phyloP scores from a whole-genome alignment of 2,113 vertebrate genomes.

The Phaetusa simplex region DNA sequence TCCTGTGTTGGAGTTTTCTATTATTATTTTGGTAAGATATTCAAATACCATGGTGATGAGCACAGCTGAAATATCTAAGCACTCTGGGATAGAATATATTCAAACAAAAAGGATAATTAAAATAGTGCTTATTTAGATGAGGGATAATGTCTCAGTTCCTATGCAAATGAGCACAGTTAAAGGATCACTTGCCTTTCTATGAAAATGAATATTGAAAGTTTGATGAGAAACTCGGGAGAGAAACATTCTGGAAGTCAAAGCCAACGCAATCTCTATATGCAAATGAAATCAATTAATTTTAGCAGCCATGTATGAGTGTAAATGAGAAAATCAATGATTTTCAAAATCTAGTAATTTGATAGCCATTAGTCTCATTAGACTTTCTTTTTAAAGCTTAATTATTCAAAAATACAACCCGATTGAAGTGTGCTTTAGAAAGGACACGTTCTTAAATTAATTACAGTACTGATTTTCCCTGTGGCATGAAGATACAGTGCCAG shows the following conservation, averaged over 20 bases:
- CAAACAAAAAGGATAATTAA: constrained; percentile 64
- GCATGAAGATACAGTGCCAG: background rate
- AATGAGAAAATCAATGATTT: constrained; percentile 77
- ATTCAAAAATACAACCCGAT: constrained; percentile 65
- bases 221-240: constrained; percentile 66
- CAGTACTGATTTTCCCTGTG: constrained; percentile 18
- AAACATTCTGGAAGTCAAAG: constrained; percentile 71
- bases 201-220: constrained; percentile 71
- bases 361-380: constrained; percentile 77
- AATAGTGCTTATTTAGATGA: constrained; percentile 65
- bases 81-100: constrained; percentile 43
- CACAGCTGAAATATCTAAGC: constrained; percentile 18
- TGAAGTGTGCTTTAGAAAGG: constrained; percentile 60
- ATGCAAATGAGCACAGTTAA: constrained; percentile 69
- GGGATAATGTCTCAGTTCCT: constrained; percentile 57
- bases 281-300: constrained; percentile 77
- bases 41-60: constrained; percentile 22
- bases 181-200: constrained; percentile 57
- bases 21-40: constrained; percentile 17
- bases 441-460: constrained; percentile 72
- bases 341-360: constrained; percentile 77
- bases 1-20: background rate
- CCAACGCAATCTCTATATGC: constrained; percentile 69
- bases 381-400: constrained; percentile 76
- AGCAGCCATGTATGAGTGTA: constrained; percentile 55